A percentile compares a stretch with the other conserved stretches of the same genome.
Evolutionary conservation across 2,888 invertebrate genomes (phyloP).

Genomic region (Tanytarsus gracilentus): DNA sequence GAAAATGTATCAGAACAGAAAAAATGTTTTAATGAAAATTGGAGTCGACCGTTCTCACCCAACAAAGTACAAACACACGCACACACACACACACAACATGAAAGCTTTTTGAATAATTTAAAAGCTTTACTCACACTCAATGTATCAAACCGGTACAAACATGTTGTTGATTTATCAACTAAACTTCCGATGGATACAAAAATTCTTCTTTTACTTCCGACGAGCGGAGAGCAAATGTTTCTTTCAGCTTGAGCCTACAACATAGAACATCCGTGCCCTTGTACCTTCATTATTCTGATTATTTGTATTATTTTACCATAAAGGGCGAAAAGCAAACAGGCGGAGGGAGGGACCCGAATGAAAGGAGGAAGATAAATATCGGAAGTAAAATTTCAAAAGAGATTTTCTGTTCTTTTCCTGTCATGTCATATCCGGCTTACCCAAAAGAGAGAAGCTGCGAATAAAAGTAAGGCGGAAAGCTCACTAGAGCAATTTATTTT

Average conservation of each 20-base stretch:
- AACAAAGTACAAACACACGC: too few species aligned
- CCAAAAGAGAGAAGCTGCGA: neutral
- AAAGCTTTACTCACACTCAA: neutral
- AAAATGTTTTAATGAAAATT: too few species aligned
- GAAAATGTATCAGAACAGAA: too few species aligned
- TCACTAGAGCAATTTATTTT: neutral
- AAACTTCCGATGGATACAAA: constrained; percentile 19
- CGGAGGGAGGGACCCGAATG: too few species aligned
- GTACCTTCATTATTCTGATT: neutral
- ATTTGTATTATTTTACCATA: neutral
- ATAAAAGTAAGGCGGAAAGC: constrained; percentile 12
- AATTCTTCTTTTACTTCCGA: neutral
- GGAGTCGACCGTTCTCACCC: too few species aligned
- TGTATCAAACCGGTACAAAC: neutral
- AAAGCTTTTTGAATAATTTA: constrained; percentile 12
- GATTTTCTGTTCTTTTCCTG: neutral
- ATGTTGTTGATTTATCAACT: constrained; percentile 25
- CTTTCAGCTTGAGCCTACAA: too few species aligned
- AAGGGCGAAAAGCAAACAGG: neutral
- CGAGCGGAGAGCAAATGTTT: too few species aligned
- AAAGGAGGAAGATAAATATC: neutral
- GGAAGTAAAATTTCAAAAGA: neutral
- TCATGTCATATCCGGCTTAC: constrained; percentile 21
- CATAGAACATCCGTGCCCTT: constrained; percentile 13
- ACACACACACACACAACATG: neutral